Base-by-base conservation (phyloP, 2,113 vertebrate species). In the Rhinogobius similis region DNA sequence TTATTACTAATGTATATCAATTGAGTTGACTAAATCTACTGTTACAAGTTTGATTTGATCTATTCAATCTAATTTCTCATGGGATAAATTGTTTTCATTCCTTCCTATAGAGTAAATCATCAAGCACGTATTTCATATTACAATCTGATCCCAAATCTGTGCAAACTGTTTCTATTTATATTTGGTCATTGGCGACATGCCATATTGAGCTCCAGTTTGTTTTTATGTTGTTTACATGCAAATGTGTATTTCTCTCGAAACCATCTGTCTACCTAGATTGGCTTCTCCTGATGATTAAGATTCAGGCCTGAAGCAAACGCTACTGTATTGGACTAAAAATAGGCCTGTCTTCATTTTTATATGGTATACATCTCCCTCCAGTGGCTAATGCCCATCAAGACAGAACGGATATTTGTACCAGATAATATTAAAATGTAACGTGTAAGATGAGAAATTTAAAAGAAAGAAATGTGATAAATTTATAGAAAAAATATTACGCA, bases 361-460 rank as follows among this genome's bases (percentile, higher is more conserved):
- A 73, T 82, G 71, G 83, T 78, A 75, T 72, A 75, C 84, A 84
- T 82, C 86, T 85, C 85, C 90, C 87, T 87, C 88, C 88, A 91
- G 87, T 89, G 90, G 90, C 67, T 73, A 68, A 10, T 72, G 67
- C 67, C 65, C 55, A 78, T 68, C 82, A 82, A 76, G 59, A 59
- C 81, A 83, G 32, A 7, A 36, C 32, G 9, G 32, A 36, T 36
- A 36, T 36, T 36, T 36, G 9, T 5, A 36, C 32, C 32, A 36
- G n/a, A 36, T 36, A 36, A 36, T 29, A 2, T 5, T 29, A 29
- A 29, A 29, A 29, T 5, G 29, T 29, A 29, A 29, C 29, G 5
- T 36, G 32, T 36, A 36, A 36, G 5, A 36, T 36, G 32, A 36
- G 32, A n/a, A n/a, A n/a, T n/a, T n/a, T n/a, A n/a, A n/a, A n/a